These are phyloP conservation scores for Agrochola circellaris DNA, from an alignment of 2,888 invertebrate genomes.

Conservation along the genomic window DNA sequence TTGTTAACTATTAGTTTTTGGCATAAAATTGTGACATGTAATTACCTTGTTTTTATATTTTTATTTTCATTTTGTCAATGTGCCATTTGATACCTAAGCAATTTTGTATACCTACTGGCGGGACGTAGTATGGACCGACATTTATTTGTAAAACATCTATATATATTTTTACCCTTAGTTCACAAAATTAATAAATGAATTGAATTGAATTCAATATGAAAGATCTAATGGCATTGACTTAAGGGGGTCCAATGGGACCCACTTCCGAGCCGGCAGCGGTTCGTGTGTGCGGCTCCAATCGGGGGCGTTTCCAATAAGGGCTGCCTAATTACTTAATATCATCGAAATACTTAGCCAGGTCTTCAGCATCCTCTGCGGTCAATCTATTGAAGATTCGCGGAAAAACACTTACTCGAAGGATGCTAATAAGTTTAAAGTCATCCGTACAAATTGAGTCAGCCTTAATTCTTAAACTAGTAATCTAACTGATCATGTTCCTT, in stretches of 20 bases:
- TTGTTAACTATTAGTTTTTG: too few species aligned
- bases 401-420: neutral
- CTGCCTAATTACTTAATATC: neutral
- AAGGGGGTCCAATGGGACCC: too few species aligned
- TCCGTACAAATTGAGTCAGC: neutral
- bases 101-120: too few species aligned
- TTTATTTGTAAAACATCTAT: too few species aligned
- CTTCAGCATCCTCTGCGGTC: neutral
- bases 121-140: too few species aligned
- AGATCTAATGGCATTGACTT: neutral
- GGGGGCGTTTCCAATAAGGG: neutral
- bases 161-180: too few species aligned
- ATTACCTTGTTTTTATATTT: too few species aligned
- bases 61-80: too few species aligned
- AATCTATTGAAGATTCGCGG: neutral
- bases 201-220: slow-evolving; percentile 6
- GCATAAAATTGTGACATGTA: too few species aligned
- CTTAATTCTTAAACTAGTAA: neutral
- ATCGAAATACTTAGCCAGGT: neutral
- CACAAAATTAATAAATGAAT: too few species aligned
- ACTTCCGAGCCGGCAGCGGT: neutral
- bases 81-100: too few species aligned
- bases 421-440: neutral
- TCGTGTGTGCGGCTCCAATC: neutral
- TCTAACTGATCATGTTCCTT: neutral